phyloP scores from a whole-genome alignment of 2,113 vertebrate genomes.

The Atlantisia rogersi region DNA sequence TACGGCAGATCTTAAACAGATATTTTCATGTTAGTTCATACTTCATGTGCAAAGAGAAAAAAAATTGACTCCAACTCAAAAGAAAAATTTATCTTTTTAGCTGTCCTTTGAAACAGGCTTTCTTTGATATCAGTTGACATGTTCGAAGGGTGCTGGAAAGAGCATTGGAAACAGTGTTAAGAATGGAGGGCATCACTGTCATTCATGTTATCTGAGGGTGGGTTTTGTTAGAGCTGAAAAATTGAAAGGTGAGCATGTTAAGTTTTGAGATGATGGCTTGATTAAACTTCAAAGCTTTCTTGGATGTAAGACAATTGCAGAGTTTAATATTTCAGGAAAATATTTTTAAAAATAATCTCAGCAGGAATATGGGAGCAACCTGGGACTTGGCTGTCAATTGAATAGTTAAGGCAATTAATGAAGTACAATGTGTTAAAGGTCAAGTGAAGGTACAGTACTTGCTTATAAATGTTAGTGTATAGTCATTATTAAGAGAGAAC shows the following conservation, averaged over 20 bases:
- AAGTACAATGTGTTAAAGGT: slow-evolving; percentile 60
- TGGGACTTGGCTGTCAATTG: not conserved
- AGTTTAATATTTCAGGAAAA: slow-evolving; percentile 55
- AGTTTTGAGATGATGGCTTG: slow-evolving; percentile 57
- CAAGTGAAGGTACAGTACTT: slow-evolving; percentile 42
- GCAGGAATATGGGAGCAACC: slow-evolving; percentile 30
- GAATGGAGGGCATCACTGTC: not conserved
- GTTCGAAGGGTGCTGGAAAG: slow-evolving; percentile 3
- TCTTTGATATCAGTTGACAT: slow-evolving; percentile 50
- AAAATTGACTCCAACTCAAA: slow-evolving; percentile 44
- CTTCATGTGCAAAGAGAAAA: not conserved
- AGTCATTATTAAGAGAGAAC: slow-evolving; percentile 33
- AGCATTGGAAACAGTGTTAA: not conserved
- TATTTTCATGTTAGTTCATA: not conserved
- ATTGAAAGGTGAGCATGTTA: slow-evolving; percentile 30
- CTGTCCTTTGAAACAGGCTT: slow-evolving; percentile 56
- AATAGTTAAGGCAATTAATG: slow-evolving; percentile 40
- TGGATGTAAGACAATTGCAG: slow-evolving; percentile 27
- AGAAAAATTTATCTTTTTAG: slow-evolving; percentile 56
- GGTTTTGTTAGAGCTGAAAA: slow-evolving; percentile 61
- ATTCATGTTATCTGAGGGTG: slow-evolving; percentile 37
- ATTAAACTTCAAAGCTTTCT: slow-evolving; percentile 46
- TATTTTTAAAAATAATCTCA: slow-evolving; percentile 40
- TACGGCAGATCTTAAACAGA: not conserved
- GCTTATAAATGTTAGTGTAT: slow-evolving; percentile 36